Percentiles rank a stretch among this genome's conserved stretches.
Conservation (phyloP, 2,797 vertebrate genomes). For the Thamnophis elegans region DNA sequence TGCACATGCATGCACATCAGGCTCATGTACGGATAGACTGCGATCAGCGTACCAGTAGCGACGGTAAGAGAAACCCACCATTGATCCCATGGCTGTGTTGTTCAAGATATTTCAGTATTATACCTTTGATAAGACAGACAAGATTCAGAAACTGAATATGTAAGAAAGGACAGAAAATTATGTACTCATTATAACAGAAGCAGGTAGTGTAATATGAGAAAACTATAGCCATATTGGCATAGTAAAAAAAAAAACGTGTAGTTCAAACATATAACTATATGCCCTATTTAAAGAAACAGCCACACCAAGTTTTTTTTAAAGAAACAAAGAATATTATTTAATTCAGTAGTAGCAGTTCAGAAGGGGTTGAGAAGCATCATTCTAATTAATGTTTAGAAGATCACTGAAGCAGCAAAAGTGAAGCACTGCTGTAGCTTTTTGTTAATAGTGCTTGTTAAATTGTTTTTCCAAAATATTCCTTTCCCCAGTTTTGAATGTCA, state of each 20-base stretch:
- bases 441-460: neutral
- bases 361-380: neutral
- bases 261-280: neutral
- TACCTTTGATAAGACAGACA: neutral
- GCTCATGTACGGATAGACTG: no score
- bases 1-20: no score
- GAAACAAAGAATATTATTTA: neutral
- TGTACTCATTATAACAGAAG: neutral
- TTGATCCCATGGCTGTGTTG: neutral
- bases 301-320: slow-evolving; percentile 1
- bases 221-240: neutral
- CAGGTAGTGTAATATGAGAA: neutral
- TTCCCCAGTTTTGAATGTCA: neutral
- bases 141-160: neutral
- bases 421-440: neutral
- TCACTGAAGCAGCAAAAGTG: neutral
- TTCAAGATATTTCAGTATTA: neutral
- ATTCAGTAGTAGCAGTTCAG: neutral
- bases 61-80: no score
- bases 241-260: neutral
- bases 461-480: neutral
- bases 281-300: neutral
- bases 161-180: neutral
- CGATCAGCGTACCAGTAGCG: no score
- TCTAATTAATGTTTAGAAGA: neutral